phyloP scores from a whole-genome alignment of 2,888 invertebrate genomes.

The Erpobdella octoculata region DNA sequence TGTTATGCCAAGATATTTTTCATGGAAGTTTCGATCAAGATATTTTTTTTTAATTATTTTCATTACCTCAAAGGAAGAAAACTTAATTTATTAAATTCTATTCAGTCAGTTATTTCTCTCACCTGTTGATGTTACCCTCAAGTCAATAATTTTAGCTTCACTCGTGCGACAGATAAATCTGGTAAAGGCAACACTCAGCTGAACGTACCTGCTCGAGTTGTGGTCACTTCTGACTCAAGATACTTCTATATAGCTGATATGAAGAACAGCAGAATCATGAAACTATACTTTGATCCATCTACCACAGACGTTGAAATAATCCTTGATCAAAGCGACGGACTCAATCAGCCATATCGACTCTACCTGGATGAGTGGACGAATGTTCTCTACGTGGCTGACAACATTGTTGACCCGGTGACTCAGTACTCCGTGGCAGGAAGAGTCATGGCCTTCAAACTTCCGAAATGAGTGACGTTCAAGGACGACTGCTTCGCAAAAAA shows the following conservation, averaged over 20 bases:
- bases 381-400: slow-evolving; percentile 20
- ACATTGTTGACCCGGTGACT: background rate
- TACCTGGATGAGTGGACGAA: background rate
- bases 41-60: too few relatives aligned
- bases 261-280: slow-evolving; percentile 13
- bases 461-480: too few relatives aligned
- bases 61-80: too few relatives aligned
- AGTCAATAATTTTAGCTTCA: too few relatives aligned
- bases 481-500: too few relatives aligned
- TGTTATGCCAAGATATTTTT: too few relatives aligned
- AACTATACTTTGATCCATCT: background rate
- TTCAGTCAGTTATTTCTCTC: too few relatives aligned
- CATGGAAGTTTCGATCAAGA: too few relatives aligned
- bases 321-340: background rate
- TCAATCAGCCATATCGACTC: slow-evolving; percentile 19
- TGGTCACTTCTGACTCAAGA: background rate
- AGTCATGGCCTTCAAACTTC: background rate
- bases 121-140: too few relatives aligned
- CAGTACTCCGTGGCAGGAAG: background rate
- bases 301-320: background rate
- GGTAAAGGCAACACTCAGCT: background rate
- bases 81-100: too few relatives aligned
- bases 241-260: slow-evolving; percentile 14
- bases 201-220: slow-evolving; percentile 15
- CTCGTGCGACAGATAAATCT: too few relatives aligned